Base-by-base conservation (phyloP, 2,797 vertebrate genomes). In the Kryptopterus vitreolus region DNA sequence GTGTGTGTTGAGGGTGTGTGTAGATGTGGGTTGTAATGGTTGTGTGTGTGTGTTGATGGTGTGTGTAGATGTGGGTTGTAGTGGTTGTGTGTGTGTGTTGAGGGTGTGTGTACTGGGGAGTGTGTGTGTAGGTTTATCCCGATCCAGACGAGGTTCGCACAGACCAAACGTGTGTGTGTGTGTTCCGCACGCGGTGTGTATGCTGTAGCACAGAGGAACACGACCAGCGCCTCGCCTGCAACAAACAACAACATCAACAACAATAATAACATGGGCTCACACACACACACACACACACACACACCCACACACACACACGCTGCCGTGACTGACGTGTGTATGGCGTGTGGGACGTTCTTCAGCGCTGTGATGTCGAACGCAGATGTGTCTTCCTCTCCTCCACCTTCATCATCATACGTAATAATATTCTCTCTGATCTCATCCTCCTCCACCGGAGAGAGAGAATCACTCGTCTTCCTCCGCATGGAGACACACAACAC, bases 321-420 rank as follows among this genome's bases (percentile, higher is more conserved):
- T 13, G 43, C 9, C 15, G 4, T 62, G 18, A 53, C 94, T 94
- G 87, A 95, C 93, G 93, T 92, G 89, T 92, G 91, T 89, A 92
- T 88, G 89, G 90, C 92, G 86, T 93, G 93, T 83, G 88, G 88
- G 72, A 86, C 79, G 66, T 91, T 92, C 87, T 94, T 93, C 80
- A 97, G 92, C 1, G 96, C 94, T 0, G 94, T 86, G 55, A 97
- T 97, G 91, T 97, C 96, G 22, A 97, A 97, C 24, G 96, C 96
- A 0, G 95, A 94, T 0, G 96, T 97, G 91, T 97, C 96, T 2
- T 95, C 95, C 31, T 97, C 96, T 24, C 96, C 96, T 0, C 96
- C 96, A 2, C 96, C 96, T 86, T 97, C 96, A 6, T 97, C 96
- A 22, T 97, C 95, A 3, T 97, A 97, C 79, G 91, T 93, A 83